Percentiles rank a stretch among this genome's conserved stretches.
Evolutionary conservation across 2,797 vertebrate genomes (phyloP).

Genomic region (Halcyon leucocephala): DNA sequence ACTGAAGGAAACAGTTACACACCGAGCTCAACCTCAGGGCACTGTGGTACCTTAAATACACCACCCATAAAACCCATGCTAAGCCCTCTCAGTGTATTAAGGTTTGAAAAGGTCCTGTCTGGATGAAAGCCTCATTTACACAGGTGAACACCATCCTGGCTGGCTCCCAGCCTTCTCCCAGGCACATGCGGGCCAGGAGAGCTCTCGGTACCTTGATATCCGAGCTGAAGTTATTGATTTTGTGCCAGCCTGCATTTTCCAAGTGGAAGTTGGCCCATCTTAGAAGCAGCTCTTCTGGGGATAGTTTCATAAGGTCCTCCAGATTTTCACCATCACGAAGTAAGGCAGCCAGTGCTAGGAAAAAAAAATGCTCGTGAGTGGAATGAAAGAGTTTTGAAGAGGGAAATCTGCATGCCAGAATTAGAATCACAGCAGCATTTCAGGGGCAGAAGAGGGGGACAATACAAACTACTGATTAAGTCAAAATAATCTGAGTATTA

Average conservation of each 20-base stretch:
- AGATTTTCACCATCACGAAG: conserved; percentile 93
- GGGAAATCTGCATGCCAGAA: background rate
- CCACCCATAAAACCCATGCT: background rate
- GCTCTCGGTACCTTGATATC: conserved; percentile 90
- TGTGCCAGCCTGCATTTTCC: conserved; percentile 88
- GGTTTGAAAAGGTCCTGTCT: background rate
- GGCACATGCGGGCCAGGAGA: background rate
- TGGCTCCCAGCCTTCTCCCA: background rate
- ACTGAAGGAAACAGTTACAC: background rate
- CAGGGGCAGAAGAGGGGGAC: background rate
- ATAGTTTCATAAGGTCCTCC: conserved; percentile 96
- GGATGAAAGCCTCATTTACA: background rate
- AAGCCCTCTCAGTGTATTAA: background rate
- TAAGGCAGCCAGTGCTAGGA: conserved; percentile 92
- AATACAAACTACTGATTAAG: background rate
- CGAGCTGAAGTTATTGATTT: conserved; percentile 95
- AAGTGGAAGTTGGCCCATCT: conserved; percentile 97
- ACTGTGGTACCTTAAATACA: background rate
- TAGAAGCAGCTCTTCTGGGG: conserved; percentile 94
- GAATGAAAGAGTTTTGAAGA: background rate
- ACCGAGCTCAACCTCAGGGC: background rate
- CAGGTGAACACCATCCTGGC: background rate
- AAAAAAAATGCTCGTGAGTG: background rate
- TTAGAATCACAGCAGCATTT: background rate
- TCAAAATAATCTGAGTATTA: background rate